phyloP scores from a whole-genome alignment of 2,888 invertebrate species.

The Phalera bucephala region DNA sequence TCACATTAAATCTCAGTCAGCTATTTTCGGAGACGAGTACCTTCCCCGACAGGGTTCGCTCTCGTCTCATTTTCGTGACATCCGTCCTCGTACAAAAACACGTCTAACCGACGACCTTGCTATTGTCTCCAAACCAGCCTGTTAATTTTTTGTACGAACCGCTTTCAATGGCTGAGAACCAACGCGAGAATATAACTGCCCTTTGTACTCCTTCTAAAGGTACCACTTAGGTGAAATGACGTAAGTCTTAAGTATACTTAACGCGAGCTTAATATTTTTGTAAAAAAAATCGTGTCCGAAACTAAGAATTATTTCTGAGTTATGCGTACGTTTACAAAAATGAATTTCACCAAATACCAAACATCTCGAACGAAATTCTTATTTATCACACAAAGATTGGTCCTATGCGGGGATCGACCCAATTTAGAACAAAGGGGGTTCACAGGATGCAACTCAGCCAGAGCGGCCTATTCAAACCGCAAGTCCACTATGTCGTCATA shows the following conservation, averaged over 20 bases:
- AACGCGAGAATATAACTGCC: conserved; percentile 27
- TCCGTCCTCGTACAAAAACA: conserved; percentile 54
- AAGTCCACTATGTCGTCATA: no score
- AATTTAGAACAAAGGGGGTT: no score
- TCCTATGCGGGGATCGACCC: no score
- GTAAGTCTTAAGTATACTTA: conserved; percentile 1
- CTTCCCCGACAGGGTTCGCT: conserved; percentile 10
- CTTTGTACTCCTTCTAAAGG: conserved; percentile 23
- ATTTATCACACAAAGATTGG: no score
- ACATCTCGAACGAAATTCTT: no score
- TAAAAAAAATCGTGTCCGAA: no score
- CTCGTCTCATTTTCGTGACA: conserved; percentile 41
- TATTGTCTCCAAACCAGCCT: conserved; percentile 48
- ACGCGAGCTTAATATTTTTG: no score
- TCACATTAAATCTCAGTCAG: background rate
- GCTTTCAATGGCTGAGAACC: conserved; percentile 19
- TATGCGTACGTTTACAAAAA: no score
- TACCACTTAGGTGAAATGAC: conserved; percentile 19
- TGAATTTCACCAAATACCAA: no score
- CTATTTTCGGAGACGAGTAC: conserved; percentile 2
- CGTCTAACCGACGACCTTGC: conserved; percentile 54
- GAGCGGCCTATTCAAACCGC: no score
- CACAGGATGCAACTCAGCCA: no score
- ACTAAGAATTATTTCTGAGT: no score
- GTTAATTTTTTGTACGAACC: conserved; percentile 19